Evolutionary conservation across 1,140 invertebrate species (phyloP), one percentile per base, ranked within the genome.

Genomic region (Bombus superbus): DNA sequence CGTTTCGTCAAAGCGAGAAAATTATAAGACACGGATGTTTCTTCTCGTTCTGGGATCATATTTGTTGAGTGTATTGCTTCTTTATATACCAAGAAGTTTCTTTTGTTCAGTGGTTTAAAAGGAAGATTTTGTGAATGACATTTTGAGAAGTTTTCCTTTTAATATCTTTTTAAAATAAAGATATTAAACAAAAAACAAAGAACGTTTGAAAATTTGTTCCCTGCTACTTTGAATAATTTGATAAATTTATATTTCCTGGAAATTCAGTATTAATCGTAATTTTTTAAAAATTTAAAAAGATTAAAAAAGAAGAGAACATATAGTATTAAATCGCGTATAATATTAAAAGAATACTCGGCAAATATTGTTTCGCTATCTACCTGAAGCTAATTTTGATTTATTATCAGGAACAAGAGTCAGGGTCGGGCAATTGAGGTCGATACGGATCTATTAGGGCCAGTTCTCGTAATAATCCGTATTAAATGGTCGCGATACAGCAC

Each of bases 381-480:
- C 57, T 25, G 10, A 42, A 77, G 57, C 38, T 77, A 80, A 80
- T 80, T 80, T 69, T 53, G 64, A 80, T 71, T 80, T 77, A 77
- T 77, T 28, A n/a, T n/a, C n/a, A 13, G 28, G n/a, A 22, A 11
- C 38, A 18, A 11, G 38, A 32, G 38, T 9, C 28, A 22, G 28
- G 18, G 53, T 18, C 28, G 38, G 8, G 57, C 57, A 42, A 68
- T 69, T 18, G 42, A 53, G 44, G 32, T n/a, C 64, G 64, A 69
- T 66, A 66, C 42, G 42, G 10, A 80, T 69, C 78, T 69, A 47
- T 80, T 53, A 69, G 78, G 32, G 32, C 42, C 6, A 28, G 64
- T 66, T 80, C 44, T 75, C 72, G 57, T 81, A 57, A 64, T 82
- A 74, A 64, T 75, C 81, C 81, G 53, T 38, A 71, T 81, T 81